A percentile compares a stretch with the other conserved stretches of the same genome.
These are phyloP conservation scores for Actinia tenebrosa DNA, from an alignment of 64 coral and sea anemone genomes.

Conservation along the genomic window DNA sequence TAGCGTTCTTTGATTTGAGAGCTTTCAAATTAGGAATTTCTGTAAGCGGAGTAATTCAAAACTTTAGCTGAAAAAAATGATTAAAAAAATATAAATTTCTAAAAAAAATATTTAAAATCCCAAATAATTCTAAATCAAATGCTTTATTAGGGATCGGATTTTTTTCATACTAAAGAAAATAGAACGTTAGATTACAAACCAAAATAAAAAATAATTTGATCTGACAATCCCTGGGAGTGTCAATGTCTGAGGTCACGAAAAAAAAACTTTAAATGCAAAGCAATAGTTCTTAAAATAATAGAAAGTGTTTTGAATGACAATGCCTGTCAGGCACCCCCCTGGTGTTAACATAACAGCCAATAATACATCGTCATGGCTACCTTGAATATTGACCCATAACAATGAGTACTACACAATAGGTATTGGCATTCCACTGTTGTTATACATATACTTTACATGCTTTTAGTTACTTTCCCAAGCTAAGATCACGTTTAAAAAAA, in stretches of 20 bases:
- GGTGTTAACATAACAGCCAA: neutral
- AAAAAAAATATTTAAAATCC: too few relatives aligned
- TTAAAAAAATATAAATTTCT: too few relatives aligned
- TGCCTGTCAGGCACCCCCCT: neutral
- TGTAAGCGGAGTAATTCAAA: too few relatives aligned
- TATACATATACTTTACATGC: neutral
- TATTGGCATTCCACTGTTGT: neutral
- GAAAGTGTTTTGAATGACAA: neutral
- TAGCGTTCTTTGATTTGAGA: neutral
- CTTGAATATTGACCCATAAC: slow-evolving; percentile 6
- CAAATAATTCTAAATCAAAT: too few relatives aligned
- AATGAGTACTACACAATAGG: neutral
- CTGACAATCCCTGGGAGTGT: neutral
- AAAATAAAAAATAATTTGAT: neutral
- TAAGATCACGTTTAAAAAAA: neutral
- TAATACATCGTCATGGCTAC: neutral
- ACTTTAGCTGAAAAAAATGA: too few relatives aligned
- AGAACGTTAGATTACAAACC: neutral
- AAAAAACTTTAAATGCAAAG: neutral
- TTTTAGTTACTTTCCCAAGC: neutral
- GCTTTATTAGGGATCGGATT: too few relatives aligned
- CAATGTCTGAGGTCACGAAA: neutral
- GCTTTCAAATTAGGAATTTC: neutral
- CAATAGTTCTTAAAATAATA: neutral
- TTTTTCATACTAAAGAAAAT: neutral